phyloP scores from a whole-genome alignment of 2,113 vertebrate species.

The Tetrax tetrax region DNA sequence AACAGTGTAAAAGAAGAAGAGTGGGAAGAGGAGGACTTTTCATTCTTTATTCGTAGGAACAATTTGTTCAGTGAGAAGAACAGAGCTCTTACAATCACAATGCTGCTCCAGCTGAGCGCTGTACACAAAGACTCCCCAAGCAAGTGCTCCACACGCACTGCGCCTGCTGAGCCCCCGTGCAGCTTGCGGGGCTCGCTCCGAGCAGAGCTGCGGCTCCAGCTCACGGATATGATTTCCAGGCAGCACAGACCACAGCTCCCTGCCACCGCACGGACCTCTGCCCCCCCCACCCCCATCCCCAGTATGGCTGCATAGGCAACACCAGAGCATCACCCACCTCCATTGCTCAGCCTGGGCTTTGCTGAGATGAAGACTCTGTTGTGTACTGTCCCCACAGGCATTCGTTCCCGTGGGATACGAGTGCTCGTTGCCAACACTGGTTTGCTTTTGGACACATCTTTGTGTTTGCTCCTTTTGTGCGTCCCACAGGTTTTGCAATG shows the following conservation, averaged over 20 bases:
- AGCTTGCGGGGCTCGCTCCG: accelerated
- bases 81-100: neutral
- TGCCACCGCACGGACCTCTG: neutral
- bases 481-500: accelerated
- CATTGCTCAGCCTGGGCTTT: neutral
- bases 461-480: neutral
- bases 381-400: neutral
- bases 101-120: neutral
- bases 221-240: accelerated
- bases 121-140: neutral
- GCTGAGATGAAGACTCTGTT: neutral
- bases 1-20: neutral
- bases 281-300: neutral
- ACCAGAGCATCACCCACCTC: neutral
- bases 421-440: accelerated
- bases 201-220: neutral
- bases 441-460: accelerated
- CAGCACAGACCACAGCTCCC: neutral
- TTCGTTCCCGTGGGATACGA: accelerated
- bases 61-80: neutral
- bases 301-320: accelerated
- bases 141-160: accelerated
- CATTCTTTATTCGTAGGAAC: constrained; percentile 36
- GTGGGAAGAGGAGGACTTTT: neutral
- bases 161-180: neutral